These are phyloP conservation scores for Berghia stephanieae DNA, from an alignment of 1,140 invertebrate species.

Conservation along the genomic window DNA sequence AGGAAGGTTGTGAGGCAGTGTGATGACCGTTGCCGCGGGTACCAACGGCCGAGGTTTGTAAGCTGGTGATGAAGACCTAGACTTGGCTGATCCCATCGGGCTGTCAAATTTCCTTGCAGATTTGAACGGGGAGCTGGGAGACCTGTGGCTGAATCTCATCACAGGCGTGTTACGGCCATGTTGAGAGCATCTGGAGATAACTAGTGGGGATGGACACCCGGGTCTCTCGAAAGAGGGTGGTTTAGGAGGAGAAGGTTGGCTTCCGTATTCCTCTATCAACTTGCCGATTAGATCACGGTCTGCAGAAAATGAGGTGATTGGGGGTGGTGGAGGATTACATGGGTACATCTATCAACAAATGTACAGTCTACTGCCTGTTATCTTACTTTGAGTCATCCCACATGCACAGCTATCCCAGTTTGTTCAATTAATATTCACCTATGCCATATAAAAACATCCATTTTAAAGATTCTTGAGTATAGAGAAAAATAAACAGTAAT, in stretches of 20 bases:
- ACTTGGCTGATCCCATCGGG: neutral
- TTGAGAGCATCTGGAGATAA: neutral
- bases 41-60: neutral
- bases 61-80: neutral
- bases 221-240: neutral
- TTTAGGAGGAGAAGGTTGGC: neutral
- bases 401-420: too few species aligned
- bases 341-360: neutral
- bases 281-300: conserved; percentile 27
- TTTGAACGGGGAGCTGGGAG: neutral
- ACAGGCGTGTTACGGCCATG: neutral
- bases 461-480: too few species aligned
- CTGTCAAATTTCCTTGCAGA: neutral
- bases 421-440: neutral
- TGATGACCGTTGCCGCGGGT: neutral
- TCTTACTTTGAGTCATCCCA: neutral
- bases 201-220: neutral
- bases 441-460: too few species aligned
- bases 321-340: neutral
- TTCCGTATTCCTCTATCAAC: conserved; percentile 19
- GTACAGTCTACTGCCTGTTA: neutral
- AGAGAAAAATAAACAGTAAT: too few species aligned
- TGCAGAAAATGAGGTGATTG: neutral
- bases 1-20: neutral
- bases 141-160: neutral